A percentile compares a stretch with the other conserved stretches of the same genome.
phyloP scores from a whole-genome alignment of 2,888 invertebrate genomes.

The Zaprionus lineosus region DNA sequence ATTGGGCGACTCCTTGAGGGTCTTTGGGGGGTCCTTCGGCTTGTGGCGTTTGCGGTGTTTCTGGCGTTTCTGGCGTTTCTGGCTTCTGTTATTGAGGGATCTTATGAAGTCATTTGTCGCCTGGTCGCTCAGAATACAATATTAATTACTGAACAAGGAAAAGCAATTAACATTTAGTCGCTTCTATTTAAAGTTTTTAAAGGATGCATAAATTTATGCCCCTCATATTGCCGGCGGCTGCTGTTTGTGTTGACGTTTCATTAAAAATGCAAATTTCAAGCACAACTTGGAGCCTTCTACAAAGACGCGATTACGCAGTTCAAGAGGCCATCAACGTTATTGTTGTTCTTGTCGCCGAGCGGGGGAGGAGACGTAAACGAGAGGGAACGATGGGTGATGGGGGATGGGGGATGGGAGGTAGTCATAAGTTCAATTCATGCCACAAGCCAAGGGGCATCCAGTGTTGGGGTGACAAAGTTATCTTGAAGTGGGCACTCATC shows the following conservation, averaged over 20 bases:
- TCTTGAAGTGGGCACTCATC: conserved; percentile 68
- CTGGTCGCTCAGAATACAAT: conserved; percentile 36
- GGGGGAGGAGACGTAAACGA: not conserved
- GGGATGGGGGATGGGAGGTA: conserved; percentile 4
- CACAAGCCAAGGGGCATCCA: too few relatives aligned
- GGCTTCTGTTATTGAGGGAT: conserved; percentile 29
- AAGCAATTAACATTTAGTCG: conserved; percentile 37
- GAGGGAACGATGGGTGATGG: not conserved
- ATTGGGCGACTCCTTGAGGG: not conserved
- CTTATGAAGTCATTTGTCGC: conserved; percentile 52
- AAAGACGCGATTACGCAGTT: conserved; percentile 72
- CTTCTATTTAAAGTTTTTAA: conserved; percentile 16
- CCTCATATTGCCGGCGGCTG: conserved; percentile 31
- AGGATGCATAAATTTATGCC: conserved; percentile 27
- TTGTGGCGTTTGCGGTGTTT: not conserved
- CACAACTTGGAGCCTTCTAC: conserved; percentile 51
- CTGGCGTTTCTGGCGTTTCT: not conserved
- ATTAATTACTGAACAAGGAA: conserved; percentile 35
- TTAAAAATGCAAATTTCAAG: conserved; percentile 74
- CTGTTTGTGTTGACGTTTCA: conserved; percentile 52
- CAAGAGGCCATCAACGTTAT: conserved; percentile 47
- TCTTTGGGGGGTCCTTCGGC: not conserved
- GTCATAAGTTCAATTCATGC: conserved; percentile 21
- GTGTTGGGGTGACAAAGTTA: conserved; percentile 67
- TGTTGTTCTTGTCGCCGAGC: conserved; percentile 20